phyloP scores from a whole-genome alignment of 2,113 vertebrate genomes.

The Gopherus flavomarginatus region DNA sequence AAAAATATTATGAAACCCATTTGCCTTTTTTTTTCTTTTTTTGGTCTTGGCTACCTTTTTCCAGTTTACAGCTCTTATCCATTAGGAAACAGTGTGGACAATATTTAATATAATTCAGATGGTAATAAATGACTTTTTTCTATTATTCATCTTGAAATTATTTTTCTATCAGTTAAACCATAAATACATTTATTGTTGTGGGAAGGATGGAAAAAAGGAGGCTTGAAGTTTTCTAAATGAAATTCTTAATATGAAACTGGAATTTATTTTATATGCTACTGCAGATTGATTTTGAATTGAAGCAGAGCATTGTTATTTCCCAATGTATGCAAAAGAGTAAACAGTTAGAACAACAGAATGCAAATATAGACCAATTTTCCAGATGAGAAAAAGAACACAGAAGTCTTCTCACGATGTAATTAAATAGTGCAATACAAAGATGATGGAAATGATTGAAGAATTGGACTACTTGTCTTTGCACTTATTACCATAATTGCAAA shows the following conservation, averaged over 20 bases:
- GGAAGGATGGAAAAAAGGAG: fast-evolving
- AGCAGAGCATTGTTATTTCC: not conserved
- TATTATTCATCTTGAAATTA: not conserved
- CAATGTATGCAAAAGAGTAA: not conserved
- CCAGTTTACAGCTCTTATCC: fast-evolving
- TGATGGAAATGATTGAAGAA: not conserved
- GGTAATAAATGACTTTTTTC: not conserved
- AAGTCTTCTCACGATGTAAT: not conserved
- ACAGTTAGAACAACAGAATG: not conserved
- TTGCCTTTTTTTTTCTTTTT: fast-evolving
- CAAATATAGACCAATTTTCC: not conserved
- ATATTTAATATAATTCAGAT: not conserved
- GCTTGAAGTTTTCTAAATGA: not conserved
- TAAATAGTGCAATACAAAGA: not conserved
- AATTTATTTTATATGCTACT: not conserved
- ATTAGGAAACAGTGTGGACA: not conserved
- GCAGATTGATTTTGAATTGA: not conserved
- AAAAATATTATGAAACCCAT: not conserved
- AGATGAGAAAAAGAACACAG: not conserved
- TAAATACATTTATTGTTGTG: not conserved
- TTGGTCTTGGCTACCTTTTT: fast-evolving
- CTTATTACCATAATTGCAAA: not conserved
- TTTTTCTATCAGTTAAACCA: not conserved
- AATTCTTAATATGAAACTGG: not conserved
- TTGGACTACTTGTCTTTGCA: not conserved